Evolutionary conservation across 1,140 invertebrate species (phyloP).

Genomic region (Zelostemma sp.): DNA sequence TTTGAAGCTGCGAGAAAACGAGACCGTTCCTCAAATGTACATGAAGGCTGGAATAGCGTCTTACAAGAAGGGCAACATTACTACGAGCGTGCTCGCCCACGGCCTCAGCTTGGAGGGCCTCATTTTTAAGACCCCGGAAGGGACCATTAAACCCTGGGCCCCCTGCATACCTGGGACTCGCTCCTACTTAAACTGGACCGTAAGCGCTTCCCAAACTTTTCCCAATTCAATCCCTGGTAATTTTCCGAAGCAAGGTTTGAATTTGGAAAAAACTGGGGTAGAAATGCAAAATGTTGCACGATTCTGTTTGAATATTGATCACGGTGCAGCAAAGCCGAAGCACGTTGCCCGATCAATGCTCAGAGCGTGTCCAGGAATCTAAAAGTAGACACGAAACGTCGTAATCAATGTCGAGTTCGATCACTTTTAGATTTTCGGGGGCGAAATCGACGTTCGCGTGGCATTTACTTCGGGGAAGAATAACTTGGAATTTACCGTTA

Average conservation of each 20-base stretch:
- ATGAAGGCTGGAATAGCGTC: conserved; percentile 61
- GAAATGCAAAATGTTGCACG: neutral
- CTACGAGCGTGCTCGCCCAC: conserved; percentile 57
- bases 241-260: too few species aligned
- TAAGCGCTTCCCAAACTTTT: conserved; percentile 1
- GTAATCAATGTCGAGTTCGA: neutral
- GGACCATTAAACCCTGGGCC: conserved; percentile 59
- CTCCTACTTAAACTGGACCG: conserved; percentile 6
- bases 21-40: conserved; percentile 62
- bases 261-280: too few species aligned
- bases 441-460: too few species aligned
- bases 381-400: conserved; percentile 39
- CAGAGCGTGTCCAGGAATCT: conserved; percentile 46
- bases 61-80: conserved; percentile 62
- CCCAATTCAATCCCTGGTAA: too few species aligned
- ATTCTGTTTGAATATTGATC: conserved; percentile 48
- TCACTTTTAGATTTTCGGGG: conserved; percentile 1
- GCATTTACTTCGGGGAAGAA: conserved; percentile 11
- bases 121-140: conserved; percentile 64
- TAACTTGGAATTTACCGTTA: neutral
- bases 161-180: conserved; percentile 3
- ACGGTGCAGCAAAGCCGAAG: conserved; percentile 38
- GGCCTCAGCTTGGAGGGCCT: conserved; percentile 57
- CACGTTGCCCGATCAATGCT: conserved; percentile 41
- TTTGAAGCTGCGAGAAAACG: conserved; percentile 58